phyloP scores from a whole-genome alignment of 2,888 invertebrate genomes.

The Nebria brevicollis region DNA sequence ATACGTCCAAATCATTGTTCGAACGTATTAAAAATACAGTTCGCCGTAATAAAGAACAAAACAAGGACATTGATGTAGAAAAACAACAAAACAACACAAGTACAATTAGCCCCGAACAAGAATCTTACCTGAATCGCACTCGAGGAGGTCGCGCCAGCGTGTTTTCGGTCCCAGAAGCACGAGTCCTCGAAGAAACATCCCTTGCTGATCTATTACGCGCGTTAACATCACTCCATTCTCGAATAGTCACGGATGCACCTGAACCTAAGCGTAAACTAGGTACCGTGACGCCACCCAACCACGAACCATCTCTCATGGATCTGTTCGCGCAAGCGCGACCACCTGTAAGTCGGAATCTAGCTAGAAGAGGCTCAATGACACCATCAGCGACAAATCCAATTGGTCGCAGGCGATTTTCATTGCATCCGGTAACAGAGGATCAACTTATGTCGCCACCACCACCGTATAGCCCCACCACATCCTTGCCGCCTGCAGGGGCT shows the following conservation, averaged over 20 bases:
- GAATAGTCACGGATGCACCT: conserved; percentile 60
- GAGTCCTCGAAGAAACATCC: conserved; percentile 82
- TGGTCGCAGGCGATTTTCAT: conserved; percentile 41
- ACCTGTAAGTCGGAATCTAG: conserved; percentile 52
- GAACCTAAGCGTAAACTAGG: conserved; percentile 67
- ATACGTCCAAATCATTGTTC: conserved; percentile 20
- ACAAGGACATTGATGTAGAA: conserved; percentile 54
- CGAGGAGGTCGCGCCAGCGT: conserved; percentile 52
- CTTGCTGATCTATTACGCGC: conserved; percentile 84
- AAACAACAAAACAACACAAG: conserved; percentile 58
- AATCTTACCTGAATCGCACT: conserved; percentile 52
- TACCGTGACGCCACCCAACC: conserved; percentile 64
- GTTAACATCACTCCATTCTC: conserved; percentile 74
- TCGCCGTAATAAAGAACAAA: conserved; percentile 47
- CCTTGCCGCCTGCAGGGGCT: conserved; percentile 55
- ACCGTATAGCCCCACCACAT: conserved; percentile 61
- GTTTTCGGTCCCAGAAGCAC: conserved; percentile 61
- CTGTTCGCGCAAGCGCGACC: conserved; percentile 45
- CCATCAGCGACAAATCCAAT: conserved; percentile 54
- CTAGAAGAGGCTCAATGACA: conserved; percentile 48
- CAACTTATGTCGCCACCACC: conserved; percentile 60
- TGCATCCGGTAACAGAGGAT: conserved; percentile 44
- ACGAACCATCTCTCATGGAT: conserved; percentile 64
- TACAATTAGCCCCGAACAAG: conserved; percentile 57
- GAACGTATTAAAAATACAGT: conserved; percentile 27